Conservation (phyloP, 2,113 vertebrate genomes). For the Cyanoramphus novaezelandiae region DNA sequence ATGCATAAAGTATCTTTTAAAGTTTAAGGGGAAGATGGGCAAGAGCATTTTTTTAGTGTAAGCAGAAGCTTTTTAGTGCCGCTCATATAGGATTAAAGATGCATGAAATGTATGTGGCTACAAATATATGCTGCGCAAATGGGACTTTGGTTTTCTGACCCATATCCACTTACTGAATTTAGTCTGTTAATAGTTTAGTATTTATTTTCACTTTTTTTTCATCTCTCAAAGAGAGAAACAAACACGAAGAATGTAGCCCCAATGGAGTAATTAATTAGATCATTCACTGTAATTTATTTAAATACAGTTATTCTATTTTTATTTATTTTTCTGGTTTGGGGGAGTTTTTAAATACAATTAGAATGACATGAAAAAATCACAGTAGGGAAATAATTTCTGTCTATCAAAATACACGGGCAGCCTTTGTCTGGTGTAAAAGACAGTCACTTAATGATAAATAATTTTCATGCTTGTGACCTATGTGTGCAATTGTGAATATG, state of each 20-base stretch:
- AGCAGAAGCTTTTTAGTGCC: constrained; percentile 29
- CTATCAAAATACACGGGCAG: neutral
- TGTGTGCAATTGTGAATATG: neutral
- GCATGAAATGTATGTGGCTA: constrained; percentile 59
- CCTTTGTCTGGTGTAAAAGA: neutral
- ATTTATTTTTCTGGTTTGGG: constrained; percentile 29
- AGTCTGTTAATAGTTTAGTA: constrained; percentile 68
- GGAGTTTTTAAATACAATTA: constrained; percentile 27
- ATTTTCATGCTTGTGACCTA: neutral
- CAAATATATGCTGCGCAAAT: constrained; percentile 60
- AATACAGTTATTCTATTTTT: constrained; percentile 41
- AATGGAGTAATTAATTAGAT: constrained; percentile 78
- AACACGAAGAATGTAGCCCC: constrained; percentile 60
- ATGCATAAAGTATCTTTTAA: neutral
- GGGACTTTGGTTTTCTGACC: constrained; percentile 64
- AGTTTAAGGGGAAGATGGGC: neutral
- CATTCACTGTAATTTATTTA: constrained; percentile 69
- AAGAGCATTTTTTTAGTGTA: constrained; percentile 21
- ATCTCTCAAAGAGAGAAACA: constrained; percentile 61
- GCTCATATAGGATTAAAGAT: constrained; percentile 49
- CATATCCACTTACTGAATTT: constrained; percentile 69
- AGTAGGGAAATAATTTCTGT: constrained; percentile 23
- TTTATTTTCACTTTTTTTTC: constrained; percentile 72
- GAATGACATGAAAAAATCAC: constrained; percentile 25
- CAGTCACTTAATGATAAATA: neutral